These are phyloP conservation scores for Progne subis DNA, from an alignment of 2,113 vertebrate species.

Conservation along the genomic window DNA sequence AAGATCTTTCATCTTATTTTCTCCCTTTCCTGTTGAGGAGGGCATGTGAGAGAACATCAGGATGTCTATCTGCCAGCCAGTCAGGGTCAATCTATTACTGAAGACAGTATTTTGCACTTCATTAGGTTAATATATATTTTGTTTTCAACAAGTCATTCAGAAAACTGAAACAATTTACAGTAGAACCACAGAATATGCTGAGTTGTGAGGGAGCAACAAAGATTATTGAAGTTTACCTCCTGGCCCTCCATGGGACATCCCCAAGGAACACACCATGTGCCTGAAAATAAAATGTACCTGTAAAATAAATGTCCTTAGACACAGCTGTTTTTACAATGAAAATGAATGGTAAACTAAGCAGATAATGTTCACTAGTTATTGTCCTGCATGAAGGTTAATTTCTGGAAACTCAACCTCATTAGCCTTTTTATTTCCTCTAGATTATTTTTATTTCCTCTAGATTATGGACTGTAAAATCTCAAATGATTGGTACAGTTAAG, in stretches of 20 bases:
- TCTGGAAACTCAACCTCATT: neutral
- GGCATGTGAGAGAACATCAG: rapidly evolving
- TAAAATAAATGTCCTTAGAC: neutral
- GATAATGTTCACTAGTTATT: neutral
- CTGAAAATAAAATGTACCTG: no score
- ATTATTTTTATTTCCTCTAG: neutral
- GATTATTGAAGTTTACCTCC: neutral
- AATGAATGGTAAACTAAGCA: neutral
- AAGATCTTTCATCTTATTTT: neutral
- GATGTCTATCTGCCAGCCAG: neutral
- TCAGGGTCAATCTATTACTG: neutral
- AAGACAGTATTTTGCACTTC: neutral
- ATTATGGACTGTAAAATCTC: neutral
- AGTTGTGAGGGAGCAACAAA: neutral
- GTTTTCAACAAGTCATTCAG: neutral
- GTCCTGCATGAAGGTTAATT: neutral
- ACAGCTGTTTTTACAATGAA: neutral
- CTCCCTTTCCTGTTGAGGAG: neutral
- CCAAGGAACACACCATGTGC: no score
- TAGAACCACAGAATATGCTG: neutral
- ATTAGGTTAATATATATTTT: neutral
- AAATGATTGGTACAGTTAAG: neutral
- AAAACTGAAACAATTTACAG: neutral
- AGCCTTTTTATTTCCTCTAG: neutral
- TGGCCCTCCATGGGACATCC: neutral